Base-by-base conservation (phyloP, 2,113 vertebrate species). In the Zeus faber region DNA sequence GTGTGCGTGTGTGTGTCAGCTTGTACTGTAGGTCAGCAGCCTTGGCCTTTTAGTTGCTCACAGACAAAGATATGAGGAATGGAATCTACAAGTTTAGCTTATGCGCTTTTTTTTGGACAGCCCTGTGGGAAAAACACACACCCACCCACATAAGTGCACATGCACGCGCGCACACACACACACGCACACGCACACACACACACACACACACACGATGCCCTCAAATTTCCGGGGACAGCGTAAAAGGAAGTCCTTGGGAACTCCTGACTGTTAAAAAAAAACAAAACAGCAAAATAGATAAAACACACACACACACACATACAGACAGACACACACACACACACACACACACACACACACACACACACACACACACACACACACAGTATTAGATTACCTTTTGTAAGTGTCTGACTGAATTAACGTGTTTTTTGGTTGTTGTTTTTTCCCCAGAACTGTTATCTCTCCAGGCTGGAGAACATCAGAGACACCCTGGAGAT, bases 391-490 rank as follows among this genome's bases (percentile, higher is more conserved):
- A 20, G 40, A 18, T 43, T 7, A 25, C n/a, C n/a, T n/a, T n/a
- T n/a, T n/a, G n/a, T n/a, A n/a, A n/a, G n/a, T n/a, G n/a, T n/a
- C n/a, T n/a, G n/a, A n/a, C n/a, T n/a, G n/a, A n/a, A n/a, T n/a
- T n/a, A n/a, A n/a, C n/a, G n/a, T n/a, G n/a, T n/a, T n/a, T n/a
- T n/a, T n/a, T n/a, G n/a, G n/a, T n/a, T n/a, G n/a, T n/a, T n/a
- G n/a, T n/a, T n/a, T n/a, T 31, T 0, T 74, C 54, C 73, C 5
- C 80, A 99, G 97, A 88, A 80, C 1, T 65, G 78, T 75, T 99
- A 99, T 83, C 85, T 94, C 31, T 88, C 81, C 58, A 88, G 95
- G 20, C 87, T 99, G 74, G 90, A 92, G 66, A 93, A 93, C 54
- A 89, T 99, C 58, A 86, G 79, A 0, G 89, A 79, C 57, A 94